These are phyloP conservation scores for Enhydra lutris DNA, from an alignment of 2,113 vertebrate species.

Conservation along the genomic window DNA sequence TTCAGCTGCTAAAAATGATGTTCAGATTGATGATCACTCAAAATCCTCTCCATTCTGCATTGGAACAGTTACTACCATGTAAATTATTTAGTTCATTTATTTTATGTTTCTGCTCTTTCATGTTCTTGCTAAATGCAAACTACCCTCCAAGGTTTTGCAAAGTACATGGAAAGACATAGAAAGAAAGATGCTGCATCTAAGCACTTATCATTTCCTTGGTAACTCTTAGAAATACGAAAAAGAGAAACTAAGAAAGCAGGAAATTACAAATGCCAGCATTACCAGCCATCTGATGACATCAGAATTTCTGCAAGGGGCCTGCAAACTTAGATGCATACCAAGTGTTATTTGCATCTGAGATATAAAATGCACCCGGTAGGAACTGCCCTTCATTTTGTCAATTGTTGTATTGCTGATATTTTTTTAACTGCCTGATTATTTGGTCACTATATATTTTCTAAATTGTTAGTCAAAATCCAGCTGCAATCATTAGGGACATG, in stretches of 20 bases:
- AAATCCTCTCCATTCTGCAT: neutral
- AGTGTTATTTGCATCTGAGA: neutral
- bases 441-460: neutral
- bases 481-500: neutral
- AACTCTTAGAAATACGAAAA: constrained; percentile 18
- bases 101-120: neutral
- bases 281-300: neutral
- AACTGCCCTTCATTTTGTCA: neutral
- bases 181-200: neutral
- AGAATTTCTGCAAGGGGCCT: neutral
- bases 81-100: neutral
- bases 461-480: constrained; percentile 17
- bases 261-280: neutral
- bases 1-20: neutral
- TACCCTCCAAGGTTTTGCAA: neutral
- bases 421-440: neutral
- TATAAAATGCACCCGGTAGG: neutral
- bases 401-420: neutral
- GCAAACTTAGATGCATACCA: neutral
- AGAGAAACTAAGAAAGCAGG: neutral
- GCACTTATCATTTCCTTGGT: neutral
- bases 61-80: neutral
- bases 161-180: neutral
- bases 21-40: neutral
- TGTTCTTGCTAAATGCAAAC: neutral